Percentiles rank a stretch among this genome's conserved stretches.
phyloP scores from a whole-genome alignment of 1,140 invertebrate genomes.

The Drosophila ananassae region DNA sequence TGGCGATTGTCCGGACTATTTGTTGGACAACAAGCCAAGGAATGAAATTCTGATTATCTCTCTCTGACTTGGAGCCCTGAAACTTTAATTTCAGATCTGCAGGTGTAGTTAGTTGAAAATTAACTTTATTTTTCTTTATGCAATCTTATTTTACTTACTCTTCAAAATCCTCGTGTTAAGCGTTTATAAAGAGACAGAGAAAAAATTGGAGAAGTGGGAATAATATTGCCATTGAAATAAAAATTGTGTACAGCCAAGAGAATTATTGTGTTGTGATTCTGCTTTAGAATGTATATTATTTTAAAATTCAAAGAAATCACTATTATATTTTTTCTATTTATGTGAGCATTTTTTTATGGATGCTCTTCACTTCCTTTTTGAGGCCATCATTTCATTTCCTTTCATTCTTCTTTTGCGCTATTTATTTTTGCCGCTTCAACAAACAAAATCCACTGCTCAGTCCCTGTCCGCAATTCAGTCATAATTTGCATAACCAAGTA shows the following conservation, averaged over 20 bases:
- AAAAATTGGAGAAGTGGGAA: not conserved
- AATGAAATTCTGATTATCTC: slow-evolving; percentile 36
- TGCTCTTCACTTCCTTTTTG: not conserved
- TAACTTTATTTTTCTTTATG: slow-evolving; percentile 7
- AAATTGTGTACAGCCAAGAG: not conserved
- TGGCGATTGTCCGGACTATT: slow-evolving; percentile 41
- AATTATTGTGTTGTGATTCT: too few relatives aligned
- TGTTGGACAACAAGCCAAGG: slow-evolving; percentile 19
- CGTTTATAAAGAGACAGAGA: slow-evolving; percentile 9
- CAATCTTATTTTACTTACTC: slow-evolving; percentile 16
- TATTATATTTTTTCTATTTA: not conserved
- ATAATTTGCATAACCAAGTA: slow-evolving; percentile 60
- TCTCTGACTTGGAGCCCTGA: not conserved
- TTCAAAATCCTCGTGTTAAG: slow-evolving; percentile 42
- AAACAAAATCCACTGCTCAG: slow-evolving; percentile 59
- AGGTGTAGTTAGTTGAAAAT: slow-evolving; percentile 18
- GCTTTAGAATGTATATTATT: not conserved
- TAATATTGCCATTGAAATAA: not conserved
- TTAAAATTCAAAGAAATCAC: not conserved
- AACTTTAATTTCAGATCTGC: slow-evolving; percentile 17
- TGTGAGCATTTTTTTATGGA: not conserved
- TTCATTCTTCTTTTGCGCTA: slow-evolving; percentile 62
- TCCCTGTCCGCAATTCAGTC: slow-evolving; percentile 38
- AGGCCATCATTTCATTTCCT: slow-evolving; percentile 39
- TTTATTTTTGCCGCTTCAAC: slow-evolving; percentile 78